A percentile compares a stretch with the other conserved stretches of the same genome.
Evolutionary conservation across 2,888 invertebrate species (phyloP).

Genomic region (Athalia circularis): DNA sequence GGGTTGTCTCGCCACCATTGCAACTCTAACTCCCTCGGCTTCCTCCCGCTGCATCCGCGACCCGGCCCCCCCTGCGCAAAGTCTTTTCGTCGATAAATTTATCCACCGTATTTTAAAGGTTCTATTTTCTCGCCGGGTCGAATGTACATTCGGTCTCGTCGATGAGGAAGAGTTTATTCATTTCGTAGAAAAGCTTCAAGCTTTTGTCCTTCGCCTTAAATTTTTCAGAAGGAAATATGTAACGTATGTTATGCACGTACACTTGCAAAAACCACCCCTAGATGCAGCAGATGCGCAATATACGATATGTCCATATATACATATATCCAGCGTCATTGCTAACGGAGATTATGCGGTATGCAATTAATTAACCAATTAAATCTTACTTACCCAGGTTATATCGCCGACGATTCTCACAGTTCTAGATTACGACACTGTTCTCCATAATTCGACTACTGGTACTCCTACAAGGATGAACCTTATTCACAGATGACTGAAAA

Average conservation of each 20-base stretch:
- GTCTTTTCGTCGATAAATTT: conserved; percentile 23
- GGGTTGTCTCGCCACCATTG: too few species aligned
- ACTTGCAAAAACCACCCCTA: not conserved
- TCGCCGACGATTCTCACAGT: not conserved
- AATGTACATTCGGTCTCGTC: not conserved
- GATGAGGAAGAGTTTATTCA: too few species aligned
- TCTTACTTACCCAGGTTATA: not conserved
- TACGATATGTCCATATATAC: not conserved
- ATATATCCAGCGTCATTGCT: not conserved
- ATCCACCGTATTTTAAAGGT: conserved; percentile 13
- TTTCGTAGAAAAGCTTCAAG: too few species aligned
- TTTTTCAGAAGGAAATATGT: too few species aligned
- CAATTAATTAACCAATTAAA: conserved; percentile 33
- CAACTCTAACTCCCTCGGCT: conserved; percentile 11
- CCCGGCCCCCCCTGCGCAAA: not conserved
- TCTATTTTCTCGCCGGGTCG: not conserved
- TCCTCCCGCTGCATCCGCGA: conserved; percentile 10
- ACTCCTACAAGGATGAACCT: too few species aligned
- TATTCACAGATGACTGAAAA: too few species aligned
- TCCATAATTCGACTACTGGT: too few species aligned
- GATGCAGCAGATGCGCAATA: not conserved
- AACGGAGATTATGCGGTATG: conserved; percentile 6
- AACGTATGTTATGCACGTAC: too few species aligned
- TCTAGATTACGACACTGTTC: not conserved
- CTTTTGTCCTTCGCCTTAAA: too few species aligned